phyloP scores from a whole-genome alignment of 2,797 vertebrate species.

The Epinephelus malabaricus region DNA sequence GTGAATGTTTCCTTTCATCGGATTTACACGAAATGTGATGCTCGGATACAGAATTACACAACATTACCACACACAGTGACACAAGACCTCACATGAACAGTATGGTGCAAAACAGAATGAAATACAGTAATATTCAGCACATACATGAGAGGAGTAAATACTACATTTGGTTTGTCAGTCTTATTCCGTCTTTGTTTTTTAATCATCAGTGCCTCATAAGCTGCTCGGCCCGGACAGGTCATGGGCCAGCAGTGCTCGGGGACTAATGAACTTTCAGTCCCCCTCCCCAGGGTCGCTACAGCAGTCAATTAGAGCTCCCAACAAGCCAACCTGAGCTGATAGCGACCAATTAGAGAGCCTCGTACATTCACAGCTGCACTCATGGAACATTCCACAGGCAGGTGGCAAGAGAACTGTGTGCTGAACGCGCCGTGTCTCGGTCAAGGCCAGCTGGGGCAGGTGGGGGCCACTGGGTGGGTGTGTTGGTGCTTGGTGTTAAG shows the following conservation, averaged over 20 bases:
- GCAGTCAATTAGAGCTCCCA: slow-evolving; percentile 65
- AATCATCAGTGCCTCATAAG: slow-evolving; percentile 19
- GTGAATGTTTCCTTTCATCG: slow-evolving; percentile 14
- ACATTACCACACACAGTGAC: neutral
- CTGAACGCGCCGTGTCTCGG: slow-evolving; percentile 2
- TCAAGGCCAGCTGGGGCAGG: slow-evolving; percentile 44
- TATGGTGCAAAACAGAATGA: neutral
- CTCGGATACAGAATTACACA: slow-evolving; percentile 20
- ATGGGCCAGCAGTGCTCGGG: slow-evolving; percentile 32
- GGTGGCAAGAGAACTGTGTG: slow-evolving; percentile 58
- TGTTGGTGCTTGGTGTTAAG: slow-evolving; percentile 15
- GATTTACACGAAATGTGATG: neutral
- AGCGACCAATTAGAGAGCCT: slow-evolving; percentile 59
- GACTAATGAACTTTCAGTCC: slow-evolving; percentile 67
- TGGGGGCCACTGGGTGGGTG: slow-evolving; percentile 6
- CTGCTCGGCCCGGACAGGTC: slow-evolving; percentile 30
- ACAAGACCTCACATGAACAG: slow-evolving; percentile 13
- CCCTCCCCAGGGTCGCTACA: slow-evolving; percentile 42
- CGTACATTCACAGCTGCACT: slow-evolving; percentile 68
- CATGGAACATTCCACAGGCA: slow-evolving; percentile 71
- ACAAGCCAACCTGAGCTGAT: slow-evolving; percentile 55
- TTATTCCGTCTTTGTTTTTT: neutral
- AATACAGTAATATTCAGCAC: neutral
- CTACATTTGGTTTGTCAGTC: neutral
- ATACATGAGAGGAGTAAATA: neutral